Evolutionary conservation across 2,888 invertebrate species (phyloP), one percentile per base, ranked within the genome.

Genomic region (Drosophila ezoana): DNA sequence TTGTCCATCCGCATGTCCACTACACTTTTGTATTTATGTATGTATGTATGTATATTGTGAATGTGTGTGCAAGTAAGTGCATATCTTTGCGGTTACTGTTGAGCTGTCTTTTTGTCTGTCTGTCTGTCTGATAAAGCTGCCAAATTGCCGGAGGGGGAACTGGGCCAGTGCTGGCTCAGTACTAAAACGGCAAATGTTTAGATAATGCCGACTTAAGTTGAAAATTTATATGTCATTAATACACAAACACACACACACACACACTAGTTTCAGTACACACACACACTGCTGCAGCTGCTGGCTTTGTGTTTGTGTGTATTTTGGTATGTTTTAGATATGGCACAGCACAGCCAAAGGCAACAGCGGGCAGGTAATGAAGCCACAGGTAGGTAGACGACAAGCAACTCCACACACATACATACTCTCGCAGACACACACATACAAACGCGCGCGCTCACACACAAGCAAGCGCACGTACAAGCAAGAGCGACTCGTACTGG

Each of bases 211-310:
- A 83, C 74, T 68, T 62, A 64, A 66, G 69, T 74, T 66, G 35
- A 70, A 87, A 73, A 84, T 81, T 66, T 76, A 88, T 88, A 71
- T 89, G 89, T 87, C 79, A 89, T 69, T 78, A 68, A 76, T 52
- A 48, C 44, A 23, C 57, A 51, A 51, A 64, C 54, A 49, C 41
- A 48, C n/a, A 40, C 43, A 40, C 43, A 51, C 51, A 37, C 13
- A 3, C 16, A n/a, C 13, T 23, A 5, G 37, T 40, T 5, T 56
- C 58, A 45, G 52, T 62, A 52, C 23, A 35, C 45, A 33, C 32
- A 18, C n/a, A 60, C 13, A 58, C 16, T 33, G 38, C 35, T 51
- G 45, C 54, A 73, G 71, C 79, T 70, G 84, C 67, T 63, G 35
- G 9, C 23, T 69, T 52, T 54, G 56, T 41, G 40, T 35, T n/a